Conservation (phyloP, 2,888 invertebrate species). For the Coremacera marginata region DNA sequence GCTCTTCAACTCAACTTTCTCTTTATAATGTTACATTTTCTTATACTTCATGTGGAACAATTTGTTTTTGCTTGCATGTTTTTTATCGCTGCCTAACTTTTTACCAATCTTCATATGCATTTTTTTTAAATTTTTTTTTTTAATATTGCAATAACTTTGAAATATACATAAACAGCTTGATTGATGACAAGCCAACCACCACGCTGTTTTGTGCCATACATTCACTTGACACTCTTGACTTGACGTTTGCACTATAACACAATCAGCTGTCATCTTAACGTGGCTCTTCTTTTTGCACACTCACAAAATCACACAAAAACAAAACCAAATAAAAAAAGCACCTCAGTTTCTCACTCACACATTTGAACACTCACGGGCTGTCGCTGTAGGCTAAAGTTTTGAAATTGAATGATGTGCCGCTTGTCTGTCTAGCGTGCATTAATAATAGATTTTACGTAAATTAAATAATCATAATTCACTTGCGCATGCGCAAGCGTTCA, state of each 20-base stretch:
- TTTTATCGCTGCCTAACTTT: not conserved
- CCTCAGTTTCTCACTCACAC: not conserved
- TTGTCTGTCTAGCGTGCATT: slow-evolving; percentile 25
- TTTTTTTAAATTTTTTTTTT: not conserved
- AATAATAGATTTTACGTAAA: slow-evolving; percentile 34
- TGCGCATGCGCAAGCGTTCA: not conserved
- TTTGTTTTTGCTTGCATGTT: not conserved
- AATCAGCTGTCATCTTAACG: slow-evolving; percentile 14
- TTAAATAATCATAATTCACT: slow-evolving; percentile 36
- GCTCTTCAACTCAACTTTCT: too few species aligned
- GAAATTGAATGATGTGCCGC: slow-evolving; percentile 16
- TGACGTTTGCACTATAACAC: not conserved
- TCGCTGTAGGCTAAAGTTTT: slow-evolving; percentile 19
- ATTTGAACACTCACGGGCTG: not conserved
- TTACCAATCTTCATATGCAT: not conserved
- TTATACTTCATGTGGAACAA: not conserved
- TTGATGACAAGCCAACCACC: not conserved
- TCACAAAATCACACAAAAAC: not conserved
- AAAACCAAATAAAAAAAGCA: too few species aligned
- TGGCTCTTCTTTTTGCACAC: not conserved
- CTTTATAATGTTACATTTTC: not conserved
- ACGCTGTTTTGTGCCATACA: not conserved
- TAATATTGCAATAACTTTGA: not conserved
- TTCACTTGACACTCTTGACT: slow-evolving; percentile 12
- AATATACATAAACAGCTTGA: slow-evolving; percentile 2